phyloP scores from a whole-genome alignment of 2,888 invertebrate species.

The Pristionchus exspectatus region DNA sequence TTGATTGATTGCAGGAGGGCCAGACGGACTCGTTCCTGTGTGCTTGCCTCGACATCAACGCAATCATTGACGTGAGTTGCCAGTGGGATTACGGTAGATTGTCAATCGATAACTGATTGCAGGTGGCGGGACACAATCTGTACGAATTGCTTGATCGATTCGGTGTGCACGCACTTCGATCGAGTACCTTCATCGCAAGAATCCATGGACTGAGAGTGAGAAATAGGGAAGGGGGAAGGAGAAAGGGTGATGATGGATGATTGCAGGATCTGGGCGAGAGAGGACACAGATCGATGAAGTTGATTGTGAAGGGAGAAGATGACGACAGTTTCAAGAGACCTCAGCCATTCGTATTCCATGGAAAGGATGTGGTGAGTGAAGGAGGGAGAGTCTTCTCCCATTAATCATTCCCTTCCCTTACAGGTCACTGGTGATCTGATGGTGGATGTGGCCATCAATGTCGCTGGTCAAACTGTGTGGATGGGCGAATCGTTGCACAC shows the following conservation, averaged over 20 bases:
- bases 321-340: background rate
- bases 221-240: background rate
- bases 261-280: background rate
- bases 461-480: background rate
- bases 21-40: background rate
- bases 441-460: background rate
- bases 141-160: background rate
- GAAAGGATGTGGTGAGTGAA: slow-evolving; percentile 23
- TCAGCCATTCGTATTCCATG: background rate
- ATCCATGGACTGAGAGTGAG: background rate
- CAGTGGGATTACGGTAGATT: background rate
- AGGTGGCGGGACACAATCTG: background rate
- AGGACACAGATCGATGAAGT: background rate
- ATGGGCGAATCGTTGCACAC: background rate
- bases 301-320: background rate
- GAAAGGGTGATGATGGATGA: background rate
- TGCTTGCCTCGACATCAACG: slow-evolving; percentile 45
- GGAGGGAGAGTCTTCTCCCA: background rate
- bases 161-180: background rate
- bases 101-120: slow-evolving; percentile 7
- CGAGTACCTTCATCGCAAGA: slow-evolving; percentile 13
- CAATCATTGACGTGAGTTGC: background rate
- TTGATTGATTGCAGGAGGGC: background rate
- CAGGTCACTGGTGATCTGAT: background rate
- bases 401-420: background rate